Evolutionary conservation across 2,888 invertebrate genomes (phyloP).

Genomic region (Machimus atricapillus): DNA sequence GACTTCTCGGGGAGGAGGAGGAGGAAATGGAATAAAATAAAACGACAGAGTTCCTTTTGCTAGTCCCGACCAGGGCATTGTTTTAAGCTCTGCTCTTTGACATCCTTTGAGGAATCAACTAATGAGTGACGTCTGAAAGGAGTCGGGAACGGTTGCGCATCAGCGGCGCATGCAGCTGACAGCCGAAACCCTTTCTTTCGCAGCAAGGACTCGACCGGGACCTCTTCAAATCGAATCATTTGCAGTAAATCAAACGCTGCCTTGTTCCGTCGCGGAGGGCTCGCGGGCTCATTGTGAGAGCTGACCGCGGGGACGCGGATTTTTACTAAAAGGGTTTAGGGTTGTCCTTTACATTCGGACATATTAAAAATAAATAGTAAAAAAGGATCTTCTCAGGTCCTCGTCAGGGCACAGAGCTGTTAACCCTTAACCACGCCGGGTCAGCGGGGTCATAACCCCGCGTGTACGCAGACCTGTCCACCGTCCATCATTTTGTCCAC

Average conservation of each 20-base stretch:
- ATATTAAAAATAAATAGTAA: neutral
- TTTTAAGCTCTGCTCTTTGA: slow-evolving; percentile 32
- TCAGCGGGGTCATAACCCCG: neutral
- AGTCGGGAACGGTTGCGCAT: slow-evolving; percentile 31
- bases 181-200: neutral
- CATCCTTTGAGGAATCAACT: slow-evolving; percentile 41
- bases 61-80: neutral
- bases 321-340: neutral
- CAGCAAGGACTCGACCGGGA: neutral
- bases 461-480: slow-evolving; percentile 6
- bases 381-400: neutral
- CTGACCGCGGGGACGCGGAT: slow-evolving; percentile 13
- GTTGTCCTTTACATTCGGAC: neutral
- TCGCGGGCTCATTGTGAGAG: neutral
- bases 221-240: slow-evolving; percentile 36
- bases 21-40: neutral
- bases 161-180: slow-evolving; percentile 34
- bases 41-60: neutral
- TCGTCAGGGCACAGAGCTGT: neutral
- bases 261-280: neutral
- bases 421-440: neutral
- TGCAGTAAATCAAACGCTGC: slow-evolving; percentile 40
- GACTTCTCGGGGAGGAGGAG: neutral
- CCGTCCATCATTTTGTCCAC: neutral
- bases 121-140: slow-evolving; percentile 42